Evolutionary conservation across 2,888 invertebrate genomes (phyloP).

Genomic region (Hirtodrosophila duncani): DNA sequence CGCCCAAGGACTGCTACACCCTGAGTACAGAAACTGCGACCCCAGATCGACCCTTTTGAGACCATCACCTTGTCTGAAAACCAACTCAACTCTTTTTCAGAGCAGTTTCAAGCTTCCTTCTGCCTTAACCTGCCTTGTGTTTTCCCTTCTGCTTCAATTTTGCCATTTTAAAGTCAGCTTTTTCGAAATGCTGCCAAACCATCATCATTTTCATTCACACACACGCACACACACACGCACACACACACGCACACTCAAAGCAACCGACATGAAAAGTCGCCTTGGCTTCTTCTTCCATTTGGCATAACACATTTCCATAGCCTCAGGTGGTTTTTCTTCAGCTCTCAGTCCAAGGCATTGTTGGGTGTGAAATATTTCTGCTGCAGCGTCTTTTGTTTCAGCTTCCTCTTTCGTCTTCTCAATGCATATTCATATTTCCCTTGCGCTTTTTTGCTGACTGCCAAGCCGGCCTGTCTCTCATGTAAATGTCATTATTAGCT

Average conservation of each 20-base stretch:
- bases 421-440: constrained; percentile 64
- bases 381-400: background rate
- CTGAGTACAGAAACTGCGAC: too few species aligned
- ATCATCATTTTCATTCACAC: background rate
- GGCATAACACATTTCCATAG: background rate
- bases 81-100: too few species aligned
- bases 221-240: background rate
- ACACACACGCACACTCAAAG: too few species aligned
- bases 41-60: too few species aligned
- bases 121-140: background rate
- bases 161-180: too few species aligned
- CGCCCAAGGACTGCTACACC: too few species aligned
- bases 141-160: background rate
- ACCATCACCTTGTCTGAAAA: too few species aligned
- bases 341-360: background rate
- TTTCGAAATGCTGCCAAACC: too few species aligned
- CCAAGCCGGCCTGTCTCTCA: constrained; percentile 38
- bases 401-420: background rate
- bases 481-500: constrained; percentile 66
- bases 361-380: background rate
- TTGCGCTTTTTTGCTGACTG: constrained; percentile 40
- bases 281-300: background rate
- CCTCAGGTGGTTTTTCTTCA: constrained; percentile 5
- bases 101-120: too few species aligned
- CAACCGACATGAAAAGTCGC: background rate